Evolutionary conservation across 2,797 vertebrate genomes (phyloP), one percentile per base, ranked within the genome.

Genomic region (Notolabrus celidotus): DNA sequence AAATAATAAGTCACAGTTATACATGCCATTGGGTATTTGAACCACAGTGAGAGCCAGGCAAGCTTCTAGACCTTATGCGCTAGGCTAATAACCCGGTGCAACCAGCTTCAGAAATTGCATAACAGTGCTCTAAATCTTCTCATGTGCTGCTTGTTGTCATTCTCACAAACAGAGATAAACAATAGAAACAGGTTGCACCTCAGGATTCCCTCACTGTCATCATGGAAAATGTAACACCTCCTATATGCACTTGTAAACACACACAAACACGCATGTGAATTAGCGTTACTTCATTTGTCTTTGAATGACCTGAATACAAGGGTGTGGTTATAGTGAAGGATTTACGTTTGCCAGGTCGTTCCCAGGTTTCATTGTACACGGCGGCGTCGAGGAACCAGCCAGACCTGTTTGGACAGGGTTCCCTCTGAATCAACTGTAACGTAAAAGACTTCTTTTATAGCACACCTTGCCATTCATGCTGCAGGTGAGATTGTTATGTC

Each of bases 191-290:
- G 67, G 64, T 46, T 69, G 58, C 69, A 53, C 42, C 42, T 39
- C 64, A 79, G 71, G 74, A 77, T 71, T 86, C 81, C 82, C 33
- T 81, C 51, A 15, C 22, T 72, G 54, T 46, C 86, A 79, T 86
- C 83, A 84, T 72, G 82, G 83, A 85, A 88, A 87, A 84, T 49
- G 22, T 47, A 74, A 38, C n/a, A 10, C 33, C 66, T 46, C 53
- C 20, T 10, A 4, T 61, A 57, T 11, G 2, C 23, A 20, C 11
- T 17, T 36, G 33, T 16, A 25, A 9, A 9, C 45, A 22, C n/a
- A 19, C 39, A 19, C 67, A 36, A 50, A 58, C 19, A 38, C 29
- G 8, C 27, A 51, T 23, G 12, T 22, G 27, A 61, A 55, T 36
- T 55, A 50, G 38, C 47, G 23, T 69, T 41, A 17, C 47, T 53